A percentile compares a stretch with the other conserved stretches of the same genome.
Evolutionary conservation across 2,888 invertebrate genomes (phyloP).

Genomic region (Myopa testacea): DNA sequence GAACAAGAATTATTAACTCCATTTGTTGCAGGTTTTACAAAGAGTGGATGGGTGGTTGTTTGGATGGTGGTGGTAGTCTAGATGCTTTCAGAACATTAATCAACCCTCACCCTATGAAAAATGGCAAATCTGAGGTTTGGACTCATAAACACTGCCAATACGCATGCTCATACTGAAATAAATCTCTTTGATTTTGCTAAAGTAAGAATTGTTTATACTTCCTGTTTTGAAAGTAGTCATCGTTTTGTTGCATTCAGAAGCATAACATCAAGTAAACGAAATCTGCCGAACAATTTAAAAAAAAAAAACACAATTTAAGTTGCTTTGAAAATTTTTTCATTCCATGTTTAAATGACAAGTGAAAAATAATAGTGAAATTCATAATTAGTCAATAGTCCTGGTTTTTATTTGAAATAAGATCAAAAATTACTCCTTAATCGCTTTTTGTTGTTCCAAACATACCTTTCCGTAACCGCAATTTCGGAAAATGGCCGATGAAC

Average conservation of each 20-base stretch:
- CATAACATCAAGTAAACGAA: background rate
- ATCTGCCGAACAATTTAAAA: background rate
- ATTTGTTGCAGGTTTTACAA: slow-evolving; percentile 7
- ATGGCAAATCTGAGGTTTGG: slow-evolving; percentile 3
- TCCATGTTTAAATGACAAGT: slow-evolving; percentile 5
- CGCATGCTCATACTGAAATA: slow-evolving; percentile 13
- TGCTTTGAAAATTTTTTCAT: slow-evolving; percentile 30
- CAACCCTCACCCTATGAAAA: too few relatives aligned
- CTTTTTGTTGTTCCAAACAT: background rate
- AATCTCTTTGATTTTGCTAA: background rate
- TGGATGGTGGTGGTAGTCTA: background rate
- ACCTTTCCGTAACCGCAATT: background rate
- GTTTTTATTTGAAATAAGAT: background rate
- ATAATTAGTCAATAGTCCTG: background rate
- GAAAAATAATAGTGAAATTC: slow-evolving; percentile 1
- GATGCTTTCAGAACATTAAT: background rate
- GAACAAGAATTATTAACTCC: background rate
- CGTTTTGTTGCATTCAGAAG: slow-evolving; percentile 9
- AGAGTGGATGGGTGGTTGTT: background rate
- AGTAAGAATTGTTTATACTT: slow-evolving; percentile 6
- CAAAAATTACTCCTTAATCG: background rate
- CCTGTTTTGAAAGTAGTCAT: slow-evolving; percentile 13
- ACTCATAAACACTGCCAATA: background rate
- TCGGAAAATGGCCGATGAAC: slow-evolving; percentile 63
- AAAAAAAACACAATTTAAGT: background rate